These are phyloP conservation scores for Thomomys bottae DNA, from an alignment of 2,113 vertebrate genomes.

Conservation along the genomic window DNA sequence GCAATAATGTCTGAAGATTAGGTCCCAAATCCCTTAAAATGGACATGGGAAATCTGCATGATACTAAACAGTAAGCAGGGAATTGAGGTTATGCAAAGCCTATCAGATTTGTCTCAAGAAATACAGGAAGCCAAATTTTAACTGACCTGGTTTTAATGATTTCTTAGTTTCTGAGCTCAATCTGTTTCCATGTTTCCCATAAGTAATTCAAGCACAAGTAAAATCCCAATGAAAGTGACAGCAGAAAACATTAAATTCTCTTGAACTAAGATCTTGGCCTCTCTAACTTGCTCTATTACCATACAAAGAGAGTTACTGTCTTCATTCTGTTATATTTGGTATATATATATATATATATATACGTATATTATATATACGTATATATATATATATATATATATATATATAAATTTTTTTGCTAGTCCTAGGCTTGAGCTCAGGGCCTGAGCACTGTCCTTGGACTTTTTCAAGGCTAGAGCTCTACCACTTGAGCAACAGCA, in stretches of 20 bases:
- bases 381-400: no score
- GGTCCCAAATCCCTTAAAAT: background rate
- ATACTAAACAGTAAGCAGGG: background rate
- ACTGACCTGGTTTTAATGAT: background rate
- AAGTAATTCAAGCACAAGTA: background rate
- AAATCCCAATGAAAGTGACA: background rate
- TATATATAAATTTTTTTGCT: no score
- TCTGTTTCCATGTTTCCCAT: background rate
- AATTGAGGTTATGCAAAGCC: background rate
- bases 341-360: background rate
- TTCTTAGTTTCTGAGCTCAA: background rate
- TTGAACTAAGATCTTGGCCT: background rate
- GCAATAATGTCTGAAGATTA: background rate
- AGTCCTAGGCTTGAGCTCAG: no score
- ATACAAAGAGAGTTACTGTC: background rate
- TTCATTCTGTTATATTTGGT: slow-evolving; percentile 3
- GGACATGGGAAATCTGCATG: background rate
- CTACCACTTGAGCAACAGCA: no score
- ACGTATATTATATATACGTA: no score
- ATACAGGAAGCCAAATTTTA: background rate
- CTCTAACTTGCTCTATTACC: background rate
- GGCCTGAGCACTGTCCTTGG: no score
- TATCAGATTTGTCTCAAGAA: slow-evolving; percentile 17
- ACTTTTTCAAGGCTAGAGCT: no score
- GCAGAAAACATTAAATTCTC: background rate